These are phyloP conservation scores for Petaurus breviceps DNA, from an alignment of 2,113 vertebrate species.

Conservation along the genomic window DNA sequence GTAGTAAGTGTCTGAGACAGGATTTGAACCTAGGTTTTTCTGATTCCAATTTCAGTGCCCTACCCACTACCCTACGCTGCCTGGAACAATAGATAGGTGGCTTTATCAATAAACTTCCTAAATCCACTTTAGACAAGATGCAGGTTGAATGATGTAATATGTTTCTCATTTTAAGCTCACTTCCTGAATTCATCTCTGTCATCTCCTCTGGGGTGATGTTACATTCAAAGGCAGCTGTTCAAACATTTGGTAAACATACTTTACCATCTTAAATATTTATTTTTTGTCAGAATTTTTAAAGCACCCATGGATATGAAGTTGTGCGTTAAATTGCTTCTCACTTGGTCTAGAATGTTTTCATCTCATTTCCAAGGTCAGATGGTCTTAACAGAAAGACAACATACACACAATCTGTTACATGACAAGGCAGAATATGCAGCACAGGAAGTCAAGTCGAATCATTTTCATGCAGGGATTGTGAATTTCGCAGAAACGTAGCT, in stretches of 20 bases:
- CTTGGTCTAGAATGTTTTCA: conserved; percentile 88
- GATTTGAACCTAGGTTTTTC: not conserved
- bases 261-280: conserved; percentile 89
- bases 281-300: conserved; percentile 89
- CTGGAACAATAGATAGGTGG: not conserved
- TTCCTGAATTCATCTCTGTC: conserved; percentile 49
- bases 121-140: conserved; percentile 11
- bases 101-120: not conserved
- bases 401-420: conserved; percentile 88
- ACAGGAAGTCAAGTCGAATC: conserved; percentile 85
- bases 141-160: conserved; percentile 8
- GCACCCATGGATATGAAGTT: conserved; percentile 85
- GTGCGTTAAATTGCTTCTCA: conserved; percentile 87
- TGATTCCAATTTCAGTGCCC: not conserved
- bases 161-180: conserved; percentile 44
- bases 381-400: conserved; percentile 88
- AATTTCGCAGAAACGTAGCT: conserved; percentile 79
- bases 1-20: not conserved
- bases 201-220: conserved; percentile 49
- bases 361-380: conserved; percentile 89
- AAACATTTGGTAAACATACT: conserved; percentile 88
- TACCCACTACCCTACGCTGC: not conserved
- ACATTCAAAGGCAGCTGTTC: conserved; percentile 72
- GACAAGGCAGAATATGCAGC: conserved; percentile 86
- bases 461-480: conserved; percentile 80